These are phyloP conservation scores for Cerceris rybyensis DNA, from an alignment of 2,888 invertebrate species.

Conservation along the genomic window DNA sequence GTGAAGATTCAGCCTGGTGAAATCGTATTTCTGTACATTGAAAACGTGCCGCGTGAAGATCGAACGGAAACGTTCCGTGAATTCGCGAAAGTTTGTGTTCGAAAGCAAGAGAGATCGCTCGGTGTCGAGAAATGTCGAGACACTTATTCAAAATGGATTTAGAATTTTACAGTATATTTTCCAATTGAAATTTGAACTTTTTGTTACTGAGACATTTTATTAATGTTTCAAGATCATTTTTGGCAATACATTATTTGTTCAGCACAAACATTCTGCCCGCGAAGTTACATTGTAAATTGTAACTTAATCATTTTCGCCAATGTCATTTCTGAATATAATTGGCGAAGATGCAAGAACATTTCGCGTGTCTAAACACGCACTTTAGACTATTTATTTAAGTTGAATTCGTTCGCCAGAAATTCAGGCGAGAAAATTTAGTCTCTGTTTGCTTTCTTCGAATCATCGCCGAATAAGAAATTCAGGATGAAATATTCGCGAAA, in stretches of 20 bases:
- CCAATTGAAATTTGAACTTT: no score
- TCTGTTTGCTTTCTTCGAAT: background rate
- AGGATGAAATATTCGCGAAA: no score
- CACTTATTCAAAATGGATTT: constrained; percentile 34
- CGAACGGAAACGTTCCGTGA: background rate
- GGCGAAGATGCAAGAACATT: background rate
- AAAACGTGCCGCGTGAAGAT: background rate
- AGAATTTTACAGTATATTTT: background rate
- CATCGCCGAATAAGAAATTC: no score
- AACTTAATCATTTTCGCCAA: background rate
- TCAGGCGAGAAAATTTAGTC: background rate
- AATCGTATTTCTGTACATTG: constrained; percentile 6
- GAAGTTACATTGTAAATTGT: background rate
- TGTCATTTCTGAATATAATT: constrained; percentile 36
- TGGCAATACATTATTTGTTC: no score
- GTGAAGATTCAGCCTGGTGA: constrained; percentile 6
- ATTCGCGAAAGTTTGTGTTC: background rate
- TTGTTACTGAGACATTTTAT: no score
- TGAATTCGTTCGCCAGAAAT: background rate
- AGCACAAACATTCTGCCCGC: no score
- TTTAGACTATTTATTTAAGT: background rate
- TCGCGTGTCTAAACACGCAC: background rate
- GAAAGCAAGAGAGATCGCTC: background rate
- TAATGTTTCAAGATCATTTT: no score
- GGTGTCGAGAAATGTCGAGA: constrained; percentile 1